Base-by-base conservation (phyloP, 1,140 invertebrate species). In the Oscheius sp. region DNA sequence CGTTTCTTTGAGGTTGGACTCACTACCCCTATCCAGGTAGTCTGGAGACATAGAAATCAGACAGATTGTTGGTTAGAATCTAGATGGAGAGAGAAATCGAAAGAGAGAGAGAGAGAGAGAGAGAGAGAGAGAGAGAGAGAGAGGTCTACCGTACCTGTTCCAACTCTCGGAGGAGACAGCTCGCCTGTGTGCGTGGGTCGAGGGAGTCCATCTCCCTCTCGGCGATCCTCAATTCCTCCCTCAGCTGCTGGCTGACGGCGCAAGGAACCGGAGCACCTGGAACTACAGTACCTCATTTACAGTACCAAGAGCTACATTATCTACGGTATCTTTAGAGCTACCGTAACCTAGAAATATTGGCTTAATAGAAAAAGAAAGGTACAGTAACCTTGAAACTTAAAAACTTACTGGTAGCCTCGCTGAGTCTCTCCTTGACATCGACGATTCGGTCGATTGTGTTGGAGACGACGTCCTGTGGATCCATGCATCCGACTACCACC, bases 341-440 rank as follows among this genome's bases (percentile, higher is more conserved):
- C 62, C 20, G 29, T 67, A 3, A 38, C 65, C 55, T 2, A 29
- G 29, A 26, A 32, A 26, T 10, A 26, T 28, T 61, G 13, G 28
- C 7, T 18, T 29, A 35, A 29, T 64, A 26, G 2, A 67, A 55
- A 29, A 49, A 66, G 58, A 32, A 18, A 46, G 18, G 20, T 46
- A 15, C n/a, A 64, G 1, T 31, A 31, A 10, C 20, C 36, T 28
- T 38, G n/a, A 18, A n/a, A 35, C 15, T 4, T 20, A 26, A 55
- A 20, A 15, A 20, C 36, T 23, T 49, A 71, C 69, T 35, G 20
- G 78, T 64, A 7, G 79, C 78, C 55, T 81, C 79, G 35, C 65
- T 70, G n/a, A 81, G 77, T 29, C 77, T 68, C 49, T 83, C 81
- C 38, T 79, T 80, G 10, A 81, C 79, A 64, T 81, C 74, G 26